A percentile compares a stretch with the other conserved stretches of the same genome.
Conservation (phyloP, 2,888 invertebrate species). For the Enchytraeus crypticus region DNA sequence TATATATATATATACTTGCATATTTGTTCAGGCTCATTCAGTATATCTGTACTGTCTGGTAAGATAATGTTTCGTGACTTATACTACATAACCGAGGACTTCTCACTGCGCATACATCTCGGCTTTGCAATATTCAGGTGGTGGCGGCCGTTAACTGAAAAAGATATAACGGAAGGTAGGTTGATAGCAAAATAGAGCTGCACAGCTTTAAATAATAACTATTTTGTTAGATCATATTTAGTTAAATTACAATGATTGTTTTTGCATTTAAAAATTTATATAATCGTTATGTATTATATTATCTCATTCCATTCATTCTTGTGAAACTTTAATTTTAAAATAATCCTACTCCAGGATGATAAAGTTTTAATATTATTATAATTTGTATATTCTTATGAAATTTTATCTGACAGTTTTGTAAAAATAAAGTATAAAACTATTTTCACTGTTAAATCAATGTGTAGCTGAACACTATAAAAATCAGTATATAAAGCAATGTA, state of each 20-base stretch:
- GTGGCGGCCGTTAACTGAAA: conserved; percentile 92
- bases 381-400: too few relatives aligned
- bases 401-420: too few relatives aligned
- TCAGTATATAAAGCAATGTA: too few relatives aligned
- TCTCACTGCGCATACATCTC: conserved; percentile 82
- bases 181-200: too few relatives aligned
- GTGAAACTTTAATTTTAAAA: too few relatives aligned
- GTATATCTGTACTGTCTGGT: conserved; percentile 87
- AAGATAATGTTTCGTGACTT: conserved; percentile 97
- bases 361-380: too few relatives aligned
- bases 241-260: neutral
- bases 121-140: conserved; percentile 94
- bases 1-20: neutral
- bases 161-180: conserved; percentile 84
- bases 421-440: too few relatives aligned
- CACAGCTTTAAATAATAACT: too few relatives aligned
- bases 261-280: neutral
- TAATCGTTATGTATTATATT: neutral
- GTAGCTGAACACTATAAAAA: too few relatives aligned
- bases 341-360: too few relatives aligned
- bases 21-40: conserved; percentile 84
- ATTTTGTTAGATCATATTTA: neutral
- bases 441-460: too few relatives aligned
- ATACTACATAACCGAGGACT: conserved; percentile 85
- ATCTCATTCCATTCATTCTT: neutral